These are phyloP conservation scores for Benitochromis conjunctus DNA, from an alignment of 2,113 vertebrate genomes.

Conservation along the genomic window DNA sequence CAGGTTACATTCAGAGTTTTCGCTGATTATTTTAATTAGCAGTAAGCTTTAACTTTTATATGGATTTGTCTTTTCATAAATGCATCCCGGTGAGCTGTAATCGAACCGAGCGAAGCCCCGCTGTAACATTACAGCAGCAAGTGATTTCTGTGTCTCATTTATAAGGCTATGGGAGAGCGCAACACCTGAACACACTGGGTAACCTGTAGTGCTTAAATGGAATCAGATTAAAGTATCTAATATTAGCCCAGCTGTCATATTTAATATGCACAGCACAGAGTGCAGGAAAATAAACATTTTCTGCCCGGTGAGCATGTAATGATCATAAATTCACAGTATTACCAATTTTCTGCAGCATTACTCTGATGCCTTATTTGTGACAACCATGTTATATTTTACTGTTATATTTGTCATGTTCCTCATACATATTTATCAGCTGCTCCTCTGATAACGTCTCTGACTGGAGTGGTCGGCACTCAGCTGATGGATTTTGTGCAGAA, in stretches of 20 bases:
- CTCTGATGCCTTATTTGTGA: background rate
- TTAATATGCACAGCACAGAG: background rate
- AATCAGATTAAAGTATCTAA: background rate
- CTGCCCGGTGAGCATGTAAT: background rate
- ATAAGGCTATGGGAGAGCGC: background rate
- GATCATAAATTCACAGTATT: background rate
- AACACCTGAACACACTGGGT: background rate
- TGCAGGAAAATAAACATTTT: accelerated
- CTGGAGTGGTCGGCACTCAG: background rate
- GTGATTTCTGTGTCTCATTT: background rate
- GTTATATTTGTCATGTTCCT: background rate
- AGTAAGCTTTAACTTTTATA: background rate
- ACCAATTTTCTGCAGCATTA: background rate
- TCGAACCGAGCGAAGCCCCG: background rate
- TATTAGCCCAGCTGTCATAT: background rate
- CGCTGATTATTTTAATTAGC: background rate
- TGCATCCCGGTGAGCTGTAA: background rate
- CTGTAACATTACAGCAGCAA: background rate
- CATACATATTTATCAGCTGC: background rate
- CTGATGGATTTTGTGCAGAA: background rate
- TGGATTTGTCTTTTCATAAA: background rate
- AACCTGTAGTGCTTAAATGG: background rate
- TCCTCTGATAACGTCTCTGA: background rate
- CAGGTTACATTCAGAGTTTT: background rate
- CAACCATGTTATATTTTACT: background rate